Conservation (phyloP, 2,113 vertebrate species). For the Mastomys coucha region DNA sequence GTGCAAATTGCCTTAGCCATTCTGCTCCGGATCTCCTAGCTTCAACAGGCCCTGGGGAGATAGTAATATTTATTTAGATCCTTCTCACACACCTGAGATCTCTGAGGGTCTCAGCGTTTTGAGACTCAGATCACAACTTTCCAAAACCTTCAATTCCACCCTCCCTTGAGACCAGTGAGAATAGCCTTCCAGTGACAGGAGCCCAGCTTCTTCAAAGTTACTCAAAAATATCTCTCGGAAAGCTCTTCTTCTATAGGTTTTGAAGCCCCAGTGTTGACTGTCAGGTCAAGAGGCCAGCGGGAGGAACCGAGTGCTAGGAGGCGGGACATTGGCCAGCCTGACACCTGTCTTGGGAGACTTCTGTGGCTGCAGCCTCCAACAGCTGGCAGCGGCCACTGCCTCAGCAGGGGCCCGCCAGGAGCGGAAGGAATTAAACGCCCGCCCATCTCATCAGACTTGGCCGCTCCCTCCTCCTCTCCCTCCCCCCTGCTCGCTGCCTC, state of each 20-base stretch:
- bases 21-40: not conserved
- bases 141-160: not conserved
- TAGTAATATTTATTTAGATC: not conserved
- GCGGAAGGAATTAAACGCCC: constrained; percentile 74
- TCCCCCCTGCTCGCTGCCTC: not conserved
- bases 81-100: not conserved
- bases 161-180: not conserved
- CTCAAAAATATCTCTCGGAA: constrained; percentile 54
- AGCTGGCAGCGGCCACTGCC: constrained; percentile 50
- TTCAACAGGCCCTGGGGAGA: rapidly evolving
- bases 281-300: not conserved
- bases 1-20: not conserved
- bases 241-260: not conserved
- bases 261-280: not conserved
- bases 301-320: not conserved
- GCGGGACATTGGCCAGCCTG: not conserved
- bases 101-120: not conserved
- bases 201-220: constrained; percentile 68
- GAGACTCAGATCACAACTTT: constrained; percentile 15
- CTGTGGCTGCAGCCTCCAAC: not conserved
- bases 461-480: constrained; percentile 55
- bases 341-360: constrained; percentile 75
- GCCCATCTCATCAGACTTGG: constrained; percentile 70
- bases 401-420: constrained; percentile 13
- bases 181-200: not conserved